These are phyloP conservation scores for Chloropsis cyanopogon DNA, from an alignment of 2,113 vertebrate genomes.

Conservation along the genomic window DNA sequence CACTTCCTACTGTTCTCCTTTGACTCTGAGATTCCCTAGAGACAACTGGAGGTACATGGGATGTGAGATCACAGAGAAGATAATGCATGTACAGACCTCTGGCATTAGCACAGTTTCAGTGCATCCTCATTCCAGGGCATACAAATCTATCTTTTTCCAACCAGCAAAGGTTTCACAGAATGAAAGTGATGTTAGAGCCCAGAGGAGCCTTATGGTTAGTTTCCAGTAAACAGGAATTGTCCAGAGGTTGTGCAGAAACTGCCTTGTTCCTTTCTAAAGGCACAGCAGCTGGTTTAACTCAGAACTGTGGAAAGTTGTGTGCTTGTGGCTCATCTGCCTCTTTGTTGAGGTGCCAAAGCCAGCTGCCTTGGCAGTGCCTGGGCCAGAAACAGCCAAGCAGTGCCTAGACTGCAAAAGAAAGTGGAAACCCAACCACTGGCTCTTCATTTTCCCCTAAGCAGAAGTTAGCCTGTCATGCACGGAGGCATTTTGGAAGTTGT, in stretches of 20 bases:
- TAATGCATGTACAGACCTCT: neutral
- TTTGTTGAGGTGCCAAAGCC: neutral
- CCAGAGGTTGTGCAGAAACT: neutral
- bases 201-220: neutral
- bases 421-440: neutral
- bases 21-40: neutral
- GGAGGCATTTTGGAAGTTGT: neutral
- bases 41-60: neutral
- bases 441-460: neutral
- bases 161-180: neutral
- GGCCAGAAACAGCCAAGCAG: neutral
- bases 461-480: neutral
- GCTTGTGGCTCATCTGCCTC: neutral
- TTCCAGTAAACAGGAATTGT: neutral
- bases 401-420: neutral
- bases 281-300: neutral
- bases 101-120: neutral
- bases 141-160: neutral
- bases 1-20: neutral
- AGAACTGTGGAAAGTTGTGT: neutral
- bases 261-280: neutral
- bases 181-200: neutral
- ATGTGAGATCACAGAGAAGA: neutral
- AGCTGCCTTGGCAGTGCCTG: neutral
- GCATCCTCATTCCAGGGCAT: neutral